These are phyloP conservation scores for Montipora capitata DNA, from an alignment of 92 coral and sea anemone species.

Conservation along the genomic window DNA sequence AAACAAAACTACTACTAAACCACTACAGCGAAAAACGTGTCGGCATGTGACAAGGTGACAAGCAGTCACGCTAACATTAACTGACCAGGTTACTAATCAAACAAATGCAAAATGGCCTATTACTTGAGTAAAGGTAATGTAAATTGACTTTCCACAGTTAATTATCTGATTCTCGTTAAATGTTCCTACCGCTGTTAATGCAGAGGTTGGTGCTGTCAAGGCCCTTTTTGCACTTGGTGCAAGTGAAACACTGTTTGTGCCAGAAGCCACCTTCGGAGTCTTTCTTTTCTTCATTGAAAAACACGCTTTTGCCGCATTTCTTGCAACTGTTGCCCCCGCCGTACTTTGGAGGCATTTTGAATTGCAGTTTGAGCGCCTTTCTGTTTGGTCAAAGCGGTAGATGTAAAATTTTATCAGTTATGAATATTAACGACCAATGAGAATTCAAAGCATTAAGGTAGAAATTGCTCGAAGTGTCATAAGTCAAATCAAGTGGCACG, in stretches of 20 bases:
- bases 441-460: too few relatives aligned
- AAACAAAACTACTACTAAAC: too few relatives aligned
- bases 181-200: slow-evolving; percentile 15
- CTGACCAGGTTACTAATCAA: too few relatives aligned
- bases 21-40: too few relatives aligned
- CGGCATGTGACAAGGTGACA: too few relatives aligned
- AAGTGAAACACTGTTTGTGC: background rate
- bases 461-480: too few relatives aligned
- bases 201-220: background rate
- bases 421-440: too few relatives aligned
- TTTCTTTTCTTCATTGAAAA: background rate
- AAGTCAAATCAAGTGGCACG: too few relatives aligned
- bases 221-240: background rate
- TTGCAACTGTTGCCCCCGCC: slow-evolving; percentile 7
- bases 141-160: background rate
- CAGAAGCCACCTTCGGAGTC: background rate
- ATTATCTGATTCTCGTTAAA: background rate
- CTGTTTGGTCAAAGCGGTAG: background rate
- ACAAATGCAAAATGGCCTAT: too few relatives aligned
- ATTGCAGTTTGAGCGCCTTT: background rate
- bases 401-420: too few relatives aligned
- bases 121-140: too few relatives aligned
- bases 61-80: too few relatives aligned
- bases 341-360: slow-evolving; percentile 3
- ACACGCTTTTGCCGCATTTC: background rate